Evolutionary conservation across 1,140 invertebrate species (phyloP), one percentile per base, ranked within the genome.

Genomic region (Neodiprion fabricii): DNA sequence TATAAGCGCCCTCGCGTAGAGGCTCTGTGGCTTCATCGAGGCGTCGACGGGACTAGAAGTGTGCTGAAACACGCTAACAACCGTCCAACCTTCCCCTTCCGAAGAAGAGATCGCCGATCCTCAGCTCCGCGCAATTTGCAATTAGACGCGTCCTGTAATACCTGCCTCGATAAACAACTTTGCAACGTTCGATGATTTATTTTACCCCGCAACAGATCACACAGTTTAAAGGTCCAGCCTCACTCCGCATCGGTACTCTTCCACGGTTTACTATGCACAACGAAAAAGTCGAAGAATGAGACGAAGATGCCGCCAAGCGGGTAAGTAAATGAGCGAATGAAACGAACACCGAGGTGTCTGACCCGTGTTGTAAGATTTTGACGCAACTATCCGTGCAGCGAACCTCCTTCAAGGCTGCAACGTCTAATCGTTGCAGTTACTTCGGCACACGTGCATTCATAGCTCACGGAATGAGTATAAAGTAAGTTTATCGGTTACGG

Each of bases 131-230:
- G 53, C 53, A 61, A 61, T 61, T 61, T 61, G 53, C 53, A 61
- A 61, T 61, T 61, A 61, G 53, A 61, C 11, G 53, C 53, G 53
- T 61, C 28, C 11, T 61, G 11, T 61, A 61, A 17, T 61, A 9
- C 53, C 53, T 8, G n/a, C 53, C 53, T 61, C 53, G 11, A 12
- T 14, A 12, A 61, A 14, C 53, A 17, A 7, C 9, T 12, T 14
- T 61, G 53, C 11, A 14, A 61, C 11, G 53, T 14, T 61, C n/a
- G n/a, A 61, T 61, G 53, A 61, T 61, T 61, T 61, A 61, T 61
- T 61, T 61, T 61, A 61, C n/a, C 53, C 53, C 11, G 53, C 53
- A 61, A 61, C n/a, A 61, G 53, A 61, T 61, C 53, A 61, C 11
- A 17, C 9, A 17, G 53, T 61, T 61, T 61, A 61, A 61, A 61